Base-by-base conservation (phyloP, 2,888 invertebrate species). In the Priocnemis perturbator region DNA sequence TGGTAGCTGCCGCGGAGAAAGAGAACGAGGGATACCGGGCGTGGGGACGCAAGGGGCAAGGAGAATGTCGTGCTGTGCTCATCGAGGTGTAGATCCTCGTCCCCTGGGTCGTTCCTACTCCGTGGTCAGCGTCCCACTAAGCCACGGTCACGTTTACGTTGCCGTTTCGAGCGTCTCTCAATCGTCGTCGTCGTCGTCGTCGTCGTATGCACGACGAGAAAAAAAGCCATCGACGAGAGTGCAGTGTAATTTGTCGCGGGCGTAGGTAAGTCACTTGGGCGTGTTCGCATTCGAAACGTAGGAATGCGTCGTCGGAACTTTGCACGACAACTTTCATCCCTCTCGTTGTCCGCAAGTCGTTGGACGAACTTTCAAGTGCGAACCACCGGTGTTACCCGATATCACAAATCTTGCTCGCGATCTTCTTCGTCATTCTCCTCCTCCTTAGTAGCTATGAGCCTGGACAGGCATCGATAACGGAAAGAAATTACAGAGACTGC, bases 1-100 rank as follows among this genome's bases (percentile, higher is more conserved):
- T 69, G 74, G 73, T 78, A 76, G 74, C 72, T 71, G 73, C 69
- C 64, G 67, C 72, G 72, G 72, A 76, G 76, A 70, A 73, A 78
- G 76, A 79, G 72, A 64, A 75, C 74, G 79, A 77, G 75, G 75
- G 77, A 73, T 67, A 74, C 70, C 71, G 75, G 70, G 74, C 65
- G 70, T 71, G 73, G 72, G 72, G 79, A 67, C 69, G 82, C 79
- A 82, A 79, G 83, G 83, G 85, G 82, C 82, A 83, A 84, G 83
- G 85, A 83, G 86, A 85, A 84, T 86, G 86, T 86, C 86, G 84
- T 85, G 87, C 85, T 86, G 89, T 88, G 88, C 81, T 88, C 89
- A 88, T 87, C 89, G 88, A 89, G 86, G 87, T 88, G 88, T 88
- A 88, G 85, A 88, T 89, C 89, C 89, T 88, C 87, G 89, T 89